Conservation (phyloP, 1,140 invertebrate genomes). For the Ptiloglossa arizonensis region DNA sequence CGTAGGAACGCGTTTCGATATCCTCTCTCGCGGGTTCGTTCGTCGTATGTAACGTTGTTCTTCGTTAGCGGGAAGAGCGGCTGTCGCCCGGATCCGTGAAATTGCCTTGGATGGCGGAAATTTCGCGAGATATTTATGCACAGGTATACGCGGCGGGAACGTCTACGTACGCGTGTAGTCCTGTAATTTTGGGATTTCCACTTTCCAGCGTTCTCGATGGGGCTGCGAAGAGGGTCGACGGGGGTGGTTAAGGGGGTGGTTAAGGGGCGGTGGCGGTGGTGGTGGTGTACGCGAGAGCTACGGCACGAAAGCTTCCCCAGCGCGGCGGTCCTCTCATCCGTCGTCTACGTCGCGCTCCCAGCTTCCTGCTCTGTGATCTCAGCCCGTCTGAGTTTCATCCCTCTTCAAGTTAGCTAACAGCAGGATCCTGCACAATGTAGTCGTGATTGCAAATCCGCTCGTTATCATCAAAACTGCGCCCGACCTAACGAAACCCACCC, state of each 20-base stretch:
- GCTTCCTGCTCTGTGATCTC: slow-evolving; percentile 72
- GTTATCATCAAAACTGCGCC: slow-evolving; percentile 75
- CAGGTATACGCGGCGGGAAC: neutral
- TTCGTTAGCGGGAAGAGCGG: slow-evolving; percentile 11
- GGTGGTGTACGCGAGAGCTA: slow-evolving; percentile 27
- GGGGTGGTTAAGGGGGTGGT: too few species aligned
- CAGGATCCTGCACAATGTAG: slow-evolving; percentile 75
- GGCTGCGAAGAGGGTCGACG: neutral
- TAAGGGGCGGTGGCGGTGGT: too few species aligned
- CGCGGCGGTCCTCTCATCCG: slow-evolving; percentile 52
- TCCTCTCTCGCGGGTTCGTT: slow-evolving; percentile 5
- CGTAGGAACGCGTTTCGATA: neutral
- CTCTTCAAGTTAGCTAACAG: slow-evolving; percentile 75
- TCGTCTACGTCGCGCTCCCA: slow-evolving; percentile 49
- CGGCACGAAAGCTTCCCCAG: slow-evolving; percentile 41
- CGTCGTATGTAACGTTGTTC: slow-evolving; percentile 8
- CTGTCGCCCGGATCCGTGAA: neutral
- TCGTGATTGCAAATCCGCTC: slow-evolving; percentile 79
- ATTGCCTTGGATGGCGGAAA: slow-evolving; percentile 23
- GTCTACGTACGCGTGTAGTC: slow-evolving; percentile 35
- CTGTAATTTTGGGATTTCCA: slow-evolving; percentile 65
- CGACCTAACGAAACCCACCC: slow-evolving; percentile 66
- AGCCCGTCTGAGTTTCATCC: slow-evolving; percentile 73
- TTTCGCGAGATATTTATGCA: slow-evolving; percentile 43
- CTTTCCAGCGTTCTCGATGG: slow-evolving; percentile 35